Evolutionary conservation across 2,797 vertebrate species (phyloP), one percentile per base, ranked within the genome.

Genomic region (Otolemur crassicaudatus): DNA sequence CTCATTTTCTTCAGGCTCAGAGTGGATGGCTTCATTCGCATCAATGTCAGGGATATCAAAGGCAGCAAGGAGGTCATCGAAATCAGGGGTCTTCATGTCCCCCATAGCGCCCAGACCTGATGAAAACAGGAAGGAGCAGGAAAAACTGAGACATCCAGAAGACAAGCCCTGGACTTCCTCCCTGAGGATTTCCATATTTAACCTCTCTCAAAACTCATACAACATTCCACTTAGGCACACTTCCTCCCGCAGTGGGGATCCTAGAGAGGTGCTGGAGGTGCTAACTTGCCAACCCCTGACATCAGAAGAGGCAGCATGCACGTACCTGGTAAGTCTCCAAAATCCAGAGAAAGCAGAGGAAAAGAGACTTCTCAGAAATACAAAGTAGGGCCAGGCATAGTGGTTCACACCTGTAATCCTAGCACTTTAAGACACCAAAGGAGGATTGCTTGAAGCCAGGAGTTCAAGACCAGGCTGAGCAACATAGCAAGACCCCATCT

Each of bases 61-160:
- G 2, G 99, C 99, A 73, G 99, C 99, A 98, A 99, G 97, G 7
- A 99, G 99, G 98, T 99, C 99, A 17, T 99, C 99, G 6, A 99
- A 99, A 97, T 99, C 99, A 22, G 99, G 99, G n/a, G 99, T 99
- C 97, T 99, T 99, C 99, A 99, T 99, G 98, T 99, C 99, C 97
- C 99, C 99, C 99, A 99, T 99, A 98, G 97, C 97, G 97, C 97
- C 97, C 69, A 93, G 98, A 98, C 98, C 99, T 99, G 94, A 37
- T 0, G 31, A 77, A 79, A 95, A 87, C 17, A 90, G 40, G 14
- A 61, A 43, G 12, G 69, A 37, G 60, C 72, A 69, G 27, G 70
- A 81, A 83, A 96, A 63, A 76, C 73, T 96, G 76, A 94, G 60
- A 69, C 13, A 19, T 63, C 81, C 37, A 31, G n/a, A 63, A n/a